Evolutionary conservation across 2,888 invertebrate genomes (phyloP).

Genomic region (Candidula unifasciata): DNA sequence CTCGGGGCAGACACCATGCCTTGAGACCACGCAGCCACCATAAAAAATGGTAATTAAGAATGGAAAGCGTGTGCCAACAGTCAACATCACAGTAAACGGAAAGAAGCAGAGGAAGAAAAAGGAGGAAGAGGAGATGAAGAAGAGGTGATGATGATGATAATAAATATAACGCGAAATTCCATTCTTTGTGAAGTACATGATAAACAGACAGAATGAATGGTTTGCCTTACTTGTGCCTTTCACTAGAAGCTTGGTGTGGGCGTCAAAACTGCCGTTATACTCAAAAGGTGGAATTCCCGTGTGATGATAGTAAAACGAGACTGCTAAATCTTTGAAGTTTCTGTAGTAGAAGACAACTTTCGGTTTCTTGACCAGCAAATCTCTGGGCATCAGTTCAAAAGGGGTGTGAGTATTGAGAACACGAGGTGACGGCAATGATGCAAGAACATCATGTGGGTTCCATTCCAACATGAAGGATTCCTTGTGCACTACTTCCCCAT

Average conservation of each 20-base stretch:
- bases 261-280: slow-evolving; percentile 20
- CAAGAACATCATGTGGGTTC: not conserved
- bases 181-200: too few species aligned
- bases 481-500: not conserved
- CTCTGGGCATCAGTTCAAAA: slow-evolving; percentile 13
- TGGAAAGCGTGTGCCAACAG: too few species aligned
- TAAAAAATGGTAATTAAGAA: too few species aligned
- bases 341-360: slow-evolving; percentile 37
- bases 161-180: too few species aligned
- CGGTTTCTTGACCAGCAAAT: slow-evolving; percentile 1
- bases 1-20: too few species aligned
- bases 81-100: too few species aligned
- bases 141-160: too few species aligned
- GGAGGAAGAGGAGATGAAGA: too few species aligned
- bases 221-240: not conserved
- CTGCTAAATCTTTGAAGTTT: slow-evolving; percentile 34
- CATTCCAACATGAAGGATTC: slow-evolving; percentile 35
- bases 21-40: too few species aligned
- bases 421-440: slow-evolving; percentile 22
- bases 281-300: not conserved
- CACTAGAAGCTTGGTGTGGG: not conserved
- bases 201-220: too few species aligned
- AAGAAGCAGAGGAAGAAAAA: too few species aligned
- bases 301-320: slow-evolving; percentile 40
- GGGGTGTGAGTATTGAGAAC: slow-evolving; percentile 40